Evolutionary conservation across 2,888 invertebrate genomes (phyloP).

Genomic region (Hemicrepidius hirtus): DNA sequence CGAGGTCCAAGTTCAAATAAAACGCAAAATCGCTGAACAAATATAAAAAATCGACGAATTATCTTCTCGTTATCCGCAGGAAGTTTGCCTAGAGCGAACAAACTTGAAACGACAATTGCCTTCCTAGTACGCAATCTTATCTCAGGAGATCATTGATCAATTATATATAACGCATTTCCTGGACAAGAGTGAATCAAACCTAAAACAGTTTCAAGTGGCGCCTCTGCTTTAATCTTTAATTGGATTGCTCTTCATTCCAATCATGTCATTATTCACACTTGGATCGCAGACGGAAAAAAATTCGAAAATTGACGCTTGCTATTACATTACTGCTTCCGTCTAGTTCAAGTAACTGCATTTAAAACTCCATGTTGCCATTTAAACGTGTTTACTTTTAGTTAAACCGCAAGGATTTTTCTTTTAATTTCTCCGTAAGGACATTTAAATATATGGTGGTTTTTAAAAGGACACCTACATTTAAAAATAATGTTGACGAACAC

Average conservation of each 20-base stretch:
- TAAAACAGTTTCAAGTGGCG: conserved; percentile 38
- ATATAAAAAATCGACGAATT: conserved; percentile 24
- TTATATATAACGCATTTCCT: conserved; percentile 46
- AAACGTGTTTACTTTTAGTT: conserved; percentile 4
- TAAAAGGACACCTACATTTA: conserved; percentile 9
- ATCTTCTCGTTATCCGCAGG: conserved; percentile 47
- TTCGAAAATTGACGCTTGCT: conserved; percentile 5
- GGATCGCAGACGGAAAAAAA: conserved; percentile 24
- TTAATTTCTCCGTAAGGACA: conserved; percentile 2
- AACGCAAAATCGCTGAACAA: conserved; percentile 43
- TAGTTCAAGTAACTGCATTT: conserved; percentile 43
- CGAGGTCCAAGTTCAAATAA: conserved; percentile 44
- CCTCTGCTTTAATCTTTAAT: conserved; percentile 31
- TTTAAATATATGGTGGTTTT: conserved; percentile 8
- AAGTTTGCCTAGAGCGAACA: conserved; percentile 49
- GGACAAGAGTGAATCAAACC: conserved; percentile 14
- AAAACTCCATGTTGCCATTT: conserved; percentile 35
- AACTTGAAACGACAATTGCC: conserved; percentile 47
- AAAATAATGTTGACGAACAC: background rate
- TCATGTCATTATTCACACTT: conserved; percentile 25
- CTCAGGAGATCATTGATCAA: conserved; percentile 49
- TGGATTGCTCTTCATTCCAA: conserved; percentile 11
- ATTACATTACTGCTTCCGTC: conserved; percentile 35
- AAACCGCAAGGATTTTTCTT: background rate
- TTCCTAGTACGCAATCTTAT: conserved; percentile 53